Evolutionary conservation across 2,797 vertebrate genomes (phyloP).

Genomic region (Chloroceryle amazona): DNA sequence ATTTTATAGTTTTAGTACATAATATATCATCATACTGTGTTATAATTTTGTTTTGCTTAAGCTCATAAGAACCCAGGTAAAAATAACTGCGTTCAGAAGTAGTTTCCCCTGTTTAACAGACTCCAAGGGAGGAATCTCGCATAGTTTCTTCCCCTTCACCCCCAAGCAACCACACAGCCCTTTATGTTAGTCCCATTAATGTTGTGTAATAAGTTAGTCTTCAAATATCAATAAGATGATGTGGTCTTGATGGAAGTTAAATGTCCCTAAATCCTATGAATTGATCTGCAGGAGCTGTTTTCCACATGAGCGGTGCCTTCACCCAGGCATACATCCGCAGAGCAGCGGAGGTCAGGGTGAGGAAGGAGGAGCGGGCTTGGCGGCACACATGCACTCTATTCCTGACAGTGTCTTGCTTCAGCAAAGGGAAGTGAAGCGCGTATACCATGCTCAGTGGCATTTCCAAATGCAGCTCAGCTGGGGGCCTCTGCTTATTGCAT

Average conservation of each 20-base stretch:
- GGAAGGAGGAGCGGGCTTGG: conserved; percentile 78
- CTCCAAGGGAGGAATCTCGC: conserved; percentile 60
- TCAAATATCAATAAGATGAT: conserved; percentile 76
- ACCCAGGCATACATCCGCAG: conserved; percentile 82
- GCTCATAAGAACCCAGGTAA: conserved; percentile 74
- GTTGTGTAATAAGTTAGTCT: conserved; percentile 70
- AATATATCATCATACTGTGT: conserved; percentile 28
- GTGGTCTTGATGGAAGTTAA: conserved; percentile 80
- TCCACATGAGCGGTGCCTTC: conserved; percentile 79
- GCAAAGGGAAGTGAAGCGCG: conserved; percentile 91
- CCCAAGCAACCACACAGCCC: conserved; percentile 1
- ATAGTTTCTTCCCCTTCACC: not conserved
- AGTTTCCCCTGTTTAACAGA: conserved; percentile 50
- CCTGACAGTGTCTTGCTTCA: conserved; percentile 86
- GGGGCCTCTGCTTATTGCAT: conserved; percentile 87
- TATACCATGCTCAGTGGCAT: conserved; percentile 95
- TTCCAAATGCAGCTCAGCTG: conserved; percentile 92
- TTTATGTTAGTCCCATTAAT: conserved; percentile 71
- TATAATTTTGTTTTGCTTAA: conserved; percentile 78
- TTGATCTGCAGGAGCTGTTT: conserved; percentile 85
- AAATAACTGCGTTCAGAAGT: conserved; percentile 57
- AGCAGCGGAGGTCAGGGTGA: conserved; percentile 81
- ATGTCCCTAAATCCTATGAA: conserved; percentile 83
- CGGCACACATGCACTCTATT: conserved; percentile 80
- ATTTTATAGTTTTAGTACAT: conserved; percentile 35